Conservation (phyloP, 2,113 vertebrate species). For the Aviceda subcristata region DNA sequence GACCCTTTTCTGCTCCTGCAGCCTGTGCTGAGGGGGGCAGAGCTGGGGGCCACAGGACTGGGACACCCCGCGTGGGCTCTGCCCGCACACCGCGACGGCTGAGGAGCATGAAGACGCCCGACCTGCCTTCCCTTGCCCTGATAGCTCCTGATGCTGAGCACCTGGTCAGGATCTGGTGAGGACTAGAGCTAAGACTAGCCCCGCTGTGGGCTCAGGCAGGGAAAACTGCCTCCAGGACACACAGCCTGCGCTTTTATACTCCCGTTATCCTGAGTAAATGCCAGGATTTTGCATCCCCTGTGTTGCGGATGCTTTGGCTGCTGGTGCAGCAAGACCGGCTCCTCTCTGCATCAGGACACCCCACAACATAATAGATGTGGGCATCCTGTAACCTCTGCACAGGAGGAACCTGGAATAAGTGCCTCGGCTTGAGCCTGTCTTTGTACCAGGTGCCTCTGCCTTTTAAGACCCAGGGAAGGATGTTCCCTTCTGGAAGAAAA, state of each 20-base stretch:
- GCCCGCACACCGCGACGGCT: background rate
- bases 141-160: background rate
- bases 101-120: fast-evolving
- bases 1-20: background rate
- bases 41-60: background rate
- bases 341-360: background rate
- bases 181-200: background rate
- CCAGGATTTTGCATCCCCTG: background rate
- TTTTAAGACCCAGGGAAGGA: background rate
- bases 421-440: background rate
- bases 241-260: background rate
- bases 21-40: background rate
- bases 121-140: background rate
- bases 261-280: background rate
- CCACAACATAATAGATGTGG: background rate
- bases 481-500: background rate
- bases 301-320: background rate
- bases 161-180: background rate
- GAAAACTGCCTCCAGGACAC: background rate
- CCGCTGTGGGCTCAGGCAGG: background rate
- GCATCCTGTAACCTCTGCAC: background rate
- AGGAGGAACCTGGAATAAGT: background rate
- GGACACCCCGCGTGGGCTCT: background rate
- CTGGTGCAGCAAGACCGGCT: background rate
- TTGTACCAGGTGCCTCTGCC: background rate